phyloP scores from a whole-genome alignment of 2,113 vertebrate genomes.

The Hemiscyllium ocellatum region DNA sequence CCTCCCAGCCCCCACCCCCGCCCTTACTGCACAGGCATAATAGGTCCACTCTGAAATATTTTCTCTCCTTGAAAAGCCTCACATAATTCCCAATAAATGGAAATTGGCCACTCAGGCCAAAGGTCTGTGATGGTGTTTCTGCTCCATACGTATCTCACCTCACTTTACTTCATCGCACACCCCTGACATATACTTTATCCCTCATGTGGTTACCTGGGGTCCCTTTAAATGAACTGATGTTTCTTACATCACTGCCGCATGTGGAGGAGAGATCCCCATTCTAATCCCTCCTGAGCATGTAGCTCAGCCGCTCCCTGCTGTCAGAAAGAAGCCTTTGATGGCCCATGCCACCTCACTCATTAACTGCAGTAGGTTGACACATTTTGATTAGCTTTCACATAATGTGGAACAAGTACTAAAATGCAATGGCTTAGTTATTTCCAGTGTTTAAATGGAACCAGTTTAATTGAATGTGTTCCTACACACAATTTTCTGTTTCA shows the following conservation, averaged over 20 bases:
- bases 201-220: not conserved
- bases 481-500: not conserved
- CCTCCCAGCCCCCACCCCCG: not conserved
- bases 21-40: not conserved
- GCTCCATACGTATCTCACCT: not conserved
- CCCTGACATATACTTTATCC: not conserved
- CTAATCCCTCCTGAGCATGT: not conserved
- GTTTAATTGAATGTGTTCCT: not conserved
- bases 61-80: not conserved
- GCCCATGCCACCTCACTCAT: not conserved
- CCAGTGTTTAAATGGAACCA: not conserved
- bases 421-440: not conserved
- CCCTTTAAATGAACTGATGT: not conserved
- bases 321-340: not conserved
- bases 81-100: not conserved
- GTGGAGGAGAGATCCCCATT: not conserved
- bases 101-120: not conserved
- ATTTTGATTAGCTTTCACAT: not conserved
- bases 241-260: not conserved
- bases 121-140: not conserved
- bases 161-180: not conserved
- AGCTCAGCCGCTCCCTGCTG: not conserved
- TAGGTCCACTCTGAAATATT: not conserved
- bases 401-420: not conserved
- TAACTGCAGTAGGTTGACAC: not conserved